These are phyloP conservation scores for Danaus plexippus DNA, from an alignment of 1,140 invertebrate genomes.

Conservation along the genomic window DNA sequence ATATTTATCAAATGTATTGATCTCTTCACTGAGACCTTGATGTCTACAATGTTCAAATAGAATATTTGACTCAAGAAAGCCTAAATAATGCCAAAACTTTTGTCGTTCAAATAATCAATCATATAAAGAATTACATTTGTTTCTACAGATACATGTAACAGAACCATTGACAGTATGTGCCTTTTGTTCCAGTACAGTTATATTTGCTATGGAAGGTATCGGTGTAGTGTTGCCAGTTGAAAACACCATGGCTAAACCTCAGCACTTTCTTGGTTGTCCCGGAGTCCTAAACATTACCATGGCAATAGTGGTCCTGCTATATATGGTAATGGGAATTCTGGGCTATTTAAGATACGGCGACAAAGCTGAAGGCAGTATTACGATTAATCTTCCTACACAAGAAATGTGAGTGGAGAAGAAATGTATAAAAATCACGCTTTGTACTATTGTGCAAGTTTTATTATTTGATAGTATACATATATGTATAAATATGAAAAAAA, in stretches of 20 bases:
- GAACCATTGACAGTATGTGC: no score
- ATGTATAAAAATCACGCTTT: neutral
- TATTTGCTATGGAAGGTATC: slow-evolving; percentile 88
- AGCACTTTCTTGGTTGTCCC: slow-evolving; percentile 85
- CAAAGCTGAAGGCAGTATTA: slow-evolving; percentile 77
- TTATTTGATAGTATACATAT: neutral
- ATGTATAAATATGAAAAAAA: no score
- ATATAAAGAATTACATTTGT: no score
- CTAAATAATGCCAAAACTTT: no score
- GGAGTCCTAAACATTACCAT: slow-evolving; percentile 90
- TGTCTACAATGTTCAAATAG: no score
- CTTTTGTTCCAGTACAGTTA: slow-evolving; percentile 75
- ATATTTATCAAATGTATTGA: neutral
- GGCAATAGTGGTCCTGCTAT: slow-evolving; percentile 82
- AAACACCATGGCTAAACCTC: slow-evolving; percentile 87
- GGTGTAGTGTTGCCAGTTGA: slow-evolving; percentile 90
- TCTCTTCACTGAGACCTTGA: no score
- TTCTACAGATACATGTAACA: no score
- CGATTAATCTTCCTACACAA: slow-evolving; percentile 77
- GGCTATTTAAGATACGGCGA: slow-evolving; percentile 88
- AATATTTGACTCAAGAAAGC: no score
- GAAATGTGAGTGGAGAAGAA: slow-evolving; percentile 71
- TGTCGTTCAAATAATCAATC: no score
- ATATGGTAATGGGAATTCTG: slow-evolving; percentile 86
- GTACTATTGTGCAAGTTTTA: no score